Conservation (phyloP, 2,797 vertebrate genomes). For the Microhierax caerulescens region DNA sequence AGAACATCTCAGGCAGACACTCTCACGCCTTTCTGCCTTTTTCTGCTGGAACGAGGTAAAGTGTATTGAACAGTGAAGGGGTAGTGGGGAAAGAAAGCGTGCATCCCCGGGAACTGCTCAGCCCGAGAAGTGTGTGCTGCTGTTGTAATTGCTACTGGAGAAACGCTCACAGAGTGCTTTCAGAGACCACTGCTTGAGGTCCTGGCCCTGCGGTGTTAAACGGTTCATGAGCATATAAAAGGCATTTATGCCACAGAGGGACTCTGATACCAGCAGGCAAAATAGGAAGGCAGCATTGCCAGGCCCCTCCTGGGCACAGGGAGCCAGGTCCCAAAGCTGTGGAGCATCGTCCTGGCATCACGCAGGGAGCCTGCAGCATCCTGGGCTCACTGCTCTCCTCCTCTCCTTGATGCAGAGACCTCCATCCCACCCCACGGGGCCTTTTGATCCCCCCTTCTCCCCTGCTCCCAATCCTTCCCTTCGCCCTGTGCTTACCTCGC, state of each 20-base stretch:
- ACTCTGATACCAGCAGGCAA: not conserved
- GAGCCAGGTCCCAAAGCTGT: not conserved
- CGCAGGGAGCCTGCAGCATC: not conserved
- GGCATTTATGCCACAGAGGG: fast-evolving
- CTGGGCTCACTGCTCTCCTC: not conserved
- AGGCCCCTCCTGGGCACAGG: not conserved
- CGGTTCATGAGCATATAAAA: not conserved
- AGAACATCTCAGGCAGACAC: constrained; percentile 79
- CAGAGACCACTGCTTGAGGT: not conserved
- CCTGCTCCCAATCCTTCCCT: not conserved
- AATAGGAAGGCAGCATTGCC: not conserved
- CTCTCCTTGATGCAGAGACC: not conserved
- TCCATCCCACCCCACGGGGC: not conserved
- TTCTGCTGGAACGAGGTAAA: constrained; percentile 85
- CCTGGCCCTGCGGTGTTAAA: not conserved
- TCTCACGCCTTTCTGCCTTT: constrained; percentile 87
- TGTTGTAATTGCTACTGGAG: not conserved
- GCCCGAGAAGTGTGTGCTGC: not conserved
- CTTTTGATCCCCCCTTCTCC: not conserved
- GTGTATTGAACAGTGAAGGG: not conserved
- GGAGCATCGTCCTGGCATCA: not conserved
- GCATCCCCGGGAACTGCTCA: not conserved
- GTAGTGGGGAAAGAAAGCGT: not conserved
- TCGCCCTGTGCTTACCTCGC: fast-evolving
- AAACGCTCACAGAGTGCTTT: not conserved